These are phyloP conservation scores for Drosophila prostipennis DNA, from an alignment of 2,888 invertebrate species.

Conservation along the genomic window DNA sequence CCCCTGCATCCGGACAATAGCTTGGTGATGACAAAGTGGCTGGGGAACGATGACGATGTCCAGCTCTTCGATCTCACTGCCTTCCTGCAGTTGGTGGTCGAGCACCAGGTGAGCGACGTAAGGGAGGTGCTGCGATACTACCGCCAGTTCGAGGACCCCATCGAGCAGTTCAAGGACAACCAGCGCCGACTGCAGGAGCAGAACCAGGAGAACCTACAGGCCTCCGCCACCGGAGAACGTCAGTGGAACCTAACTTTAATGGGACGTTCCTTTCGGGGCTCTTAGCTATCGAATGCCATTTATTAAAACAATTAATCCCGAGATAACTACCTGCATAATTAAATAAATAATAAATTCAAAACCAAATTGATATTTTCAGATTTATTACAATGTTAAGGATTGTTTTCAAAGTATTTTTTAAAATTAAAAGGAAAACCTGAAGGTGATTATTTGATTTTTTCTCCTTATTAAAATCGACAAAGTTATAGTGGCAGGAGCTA, in stretches of 20 bases:
- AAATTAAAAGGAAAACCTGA: too few relatives aligned
- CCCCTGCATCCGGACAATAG: conserved; percentile 95
- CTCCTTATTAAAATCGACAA: neutral
- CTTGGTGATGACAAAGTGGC: conserved; percentile 94
- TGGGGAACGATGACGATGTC: conserved; percentile 96
- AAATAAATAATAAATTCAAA: neutral
- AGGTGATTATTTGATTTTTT: too few relatives aligned
- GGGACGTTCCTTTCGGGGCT: conserved; percentile 22
- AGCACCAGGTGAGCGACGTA: conserved; percentile 95
- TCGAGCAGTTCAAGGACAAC: conserved; percentile 95
- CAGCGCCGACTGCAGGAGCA: conserved; percentile 91
- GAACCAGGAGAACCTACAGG: conserved; percentile 85
- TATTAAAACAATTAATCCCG: too few relatives aligned
- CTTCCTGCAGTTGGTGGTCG: conserved; percentile 94
- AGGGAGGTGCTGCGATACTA: conserved; percentile 96
- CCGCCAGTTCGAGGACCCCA: conserved; percentile 96
- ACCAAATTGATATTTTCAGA: neutral
- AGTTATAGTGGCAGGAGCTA: too few relatives aligned
- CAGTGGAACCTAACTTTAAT: conserved; percentile 22
- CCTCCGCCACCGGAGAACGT: neutral
- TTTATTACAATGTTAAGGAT: neutral
- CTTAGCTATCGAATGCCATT: neutral
- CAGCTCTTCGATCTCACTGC: conserved; percentile 94
- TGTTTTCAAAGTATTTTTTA: too few relatives aligned
- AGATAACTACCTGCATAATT: too few relatives aligned